Evolutionary conservation across 2,797 vertebrate species (phyloP), one percentile per base, ranked within the genome.

Genomic region (Leptodactylus fallax): DNA sequence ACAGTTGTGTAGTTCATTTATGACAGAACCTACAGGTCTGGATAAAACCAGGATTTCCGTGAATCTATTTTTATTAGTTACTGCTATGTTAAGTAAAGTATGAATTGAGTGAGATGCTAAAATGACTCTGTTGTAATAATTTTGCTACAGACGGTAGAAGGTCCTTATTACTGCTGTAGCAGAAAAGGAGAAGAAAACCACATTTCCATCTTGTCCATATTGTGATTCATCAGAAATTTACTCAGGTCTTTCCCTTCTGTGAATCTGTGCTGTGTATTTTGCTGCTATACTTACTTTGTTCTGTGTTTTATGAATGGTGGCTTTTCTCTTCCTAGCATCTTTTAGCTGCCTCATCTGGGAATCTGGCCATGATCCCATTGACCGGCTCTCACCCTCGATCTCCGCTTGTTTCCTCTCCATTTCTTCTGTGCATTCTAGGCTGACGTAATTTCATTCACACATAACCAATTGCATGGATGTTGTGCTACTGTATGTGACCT

Each of bases 261-360:
- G 58, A 89, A 69, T 83, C 60, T 56, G 45, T 71, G 36, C 79
- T 27, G 49, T 67, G 53, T 89, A 17, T 86, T 78, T 65, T 65
- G 77, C 63, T 65, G 63, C 80, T 83, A 61, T 86, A 83, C 74
- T 79, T 87, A 79, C 88, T 87, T 83, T 82, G 88, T 86, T 86
- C 72, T 89, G 51, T 36, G n/a, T 83, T 79, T 81, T 87, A 78
- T 89, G 88, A 89, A 89, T 89, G 85, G 79, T 19, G 47, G 85
- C 88, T 87, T 83, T 89, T 89, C 85, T 89, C 79, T 89, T 71
- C 21, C 63, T 72, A 56, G 80, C 85, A 89, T 87, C 85, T 83
- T 53, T 86, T 86, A 87, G 85, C 79, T 79, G 80, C 85, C 63
- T 89, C 88, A 89, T 89, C 85, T 89, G 88, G 85, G 88, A 89